These are phyloP conservation scores for Tetramorium parvispinum DNA, from an alignment of 1,140 invertebrate species.

Conservation along the genomic window DNA sequence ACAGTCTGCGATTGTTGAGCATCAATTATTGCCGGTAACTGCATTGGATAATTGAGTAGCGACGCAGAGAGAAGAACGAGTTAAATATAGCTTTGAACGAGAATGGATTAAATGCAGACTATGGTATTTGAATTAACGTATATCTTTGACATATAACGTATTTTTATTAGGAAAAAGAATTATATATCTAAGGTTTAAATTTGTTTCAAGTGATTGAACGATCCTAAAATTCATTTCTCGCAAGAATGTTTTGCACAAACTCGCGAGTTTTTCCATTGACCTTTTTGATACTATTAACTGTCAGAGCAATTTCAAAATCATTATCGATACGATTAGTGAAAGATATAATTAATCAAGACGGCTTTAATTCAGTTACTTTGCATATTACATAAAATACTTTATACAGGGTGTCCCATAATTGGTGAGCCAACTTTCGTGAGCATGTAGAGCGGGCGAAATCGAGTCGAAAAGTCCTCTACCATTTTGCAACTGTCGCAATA, in stretches of 20 bases:
- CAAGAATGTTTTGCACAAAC: not conserved
- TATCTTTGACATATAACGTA: not conserved
- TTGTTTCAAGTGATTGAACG: not conserved
- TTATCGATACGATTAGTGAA: not conserved
- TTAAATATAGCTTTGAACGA: not conserved
- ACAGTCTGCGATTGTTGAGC: not conserved
- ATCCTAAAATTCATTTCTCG: not conserved
- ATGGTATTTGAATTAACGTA: not conserved
- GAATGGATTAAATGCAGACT: not conserved
- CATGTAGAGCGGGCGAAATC: too few relatives aligned
- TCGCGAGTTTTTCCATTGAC: not conserved
- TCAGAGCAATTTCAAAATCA: not conserved
- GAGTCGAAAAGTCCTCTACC: too few relatives aligned
- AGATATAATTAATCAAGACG: slow-evolving; percentile 8
- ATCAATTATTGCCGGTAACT: not conserved
- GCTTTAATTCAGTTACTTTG: not conserved
- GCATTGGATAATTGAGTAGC: not conserved
- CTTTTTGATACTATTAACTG: too few relatives aligned
- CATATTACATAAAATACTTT: slow-evolving; percentile 16
- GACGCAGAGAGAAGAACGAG: not conserved
- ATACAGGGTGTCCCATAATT: too few relatives aligned
- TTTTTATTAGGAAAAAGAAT: not conserved
- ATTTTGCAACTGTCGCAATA: too few relatives aligned
- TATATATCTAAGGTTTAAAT: not conserved
- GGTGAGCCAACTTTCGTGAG: too few relatives aligned